Percentiles rank a stretch among this genome's conserved stretches.
phyloP scores from a whole-genome alignment of 2,113 vertebrate species.

The Chaetops frenatus region DNA sequence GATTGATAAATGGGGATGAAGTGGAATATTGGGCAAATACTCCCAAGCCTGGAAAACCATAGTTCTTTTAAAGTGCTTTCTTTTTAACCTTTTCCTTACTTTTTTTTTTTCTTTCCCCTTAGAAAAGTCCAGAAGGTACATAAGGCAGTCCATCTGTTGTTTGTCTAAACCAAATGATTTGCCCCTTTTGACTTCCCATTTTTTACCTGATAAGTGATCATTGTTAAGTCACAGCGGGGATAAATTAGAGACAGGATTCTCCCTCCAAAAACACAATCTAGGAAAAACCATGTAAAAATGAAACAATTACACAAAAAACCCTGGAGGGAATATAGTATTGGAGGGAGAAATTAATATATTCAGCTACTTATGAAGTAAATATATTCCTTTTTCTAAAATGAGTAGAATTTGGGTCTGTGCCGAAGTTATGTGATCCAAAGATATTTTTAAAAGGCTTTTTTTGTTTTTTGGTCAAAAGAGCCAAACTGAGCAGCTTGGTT shows the following conservation, averaged over 20 bases:
- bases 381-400: not conserved
- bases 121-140: not conserved
- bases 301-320: not conserved
- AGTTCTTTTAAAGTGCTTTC: not conserved
- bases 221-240: not conserved
- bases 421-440: not conserved
- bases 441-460: not conserved
- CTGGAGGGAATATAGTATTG: not conserved
- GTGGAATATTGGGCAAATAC: not conserved
- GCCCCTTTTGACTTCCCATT: not conserved
- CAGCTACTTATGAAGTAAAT: not conserved
- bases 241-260: not conserved
- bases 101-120: too few species aligned
- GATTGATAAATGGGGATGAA: not conserved
- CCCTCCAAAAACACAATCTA: not conserved
- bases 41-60: not conserved
- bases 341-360: not conserved
- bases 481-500: not conserved
- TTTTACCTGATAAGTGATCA: not conserved
- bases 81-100: too few species aligned
- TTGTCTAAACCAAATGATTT: not conserved
- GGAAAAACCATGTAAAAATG: not conserved
- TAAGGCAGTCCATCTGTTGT: not conserved
- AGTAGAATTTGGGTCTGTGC: not conserved
- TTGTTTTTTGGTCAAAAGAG: not conserved